A percentile compares a stretch with the other conserved stretches of the same genome.
phyloP scores from a whole-genome alignment of 1,140 invertebrate genomes.

The Leptopilina clavipes region DNA sequence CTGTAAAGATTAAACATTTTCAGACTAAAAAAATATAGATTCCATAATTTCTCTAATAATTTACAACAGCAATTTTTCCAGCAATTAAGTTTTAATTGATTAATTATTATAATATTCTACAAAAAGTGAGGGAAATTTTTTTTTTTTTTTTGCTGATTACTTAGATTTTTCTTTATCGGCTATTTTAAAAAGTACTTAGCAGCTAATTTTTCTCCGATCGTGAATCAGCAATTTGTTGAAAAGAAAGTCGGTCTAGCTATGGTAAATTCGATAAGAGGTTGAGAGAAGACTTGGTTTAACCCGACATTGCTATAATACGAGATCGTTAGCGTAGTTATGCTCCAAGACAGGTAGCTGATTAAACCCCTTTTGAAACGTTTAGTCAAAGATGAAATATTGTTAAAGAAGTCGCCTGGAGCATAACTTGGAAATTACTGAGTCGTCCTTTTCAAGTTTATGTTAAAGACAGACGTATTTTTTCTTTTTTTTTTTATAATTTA shows the following conservation, averaged over 20 bases:
- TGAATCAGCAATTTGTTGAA: slow-evolving; percentile 28
- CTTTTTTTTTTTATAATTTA: background rate
- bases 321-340: slow-evolving; percentile 34
- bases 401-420: slow-evolving; percentile 54
- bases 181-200: slow-evolving; percentile 20
- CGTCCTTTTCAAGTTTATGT: background rate
- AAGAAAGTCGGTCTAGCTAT: slow-evolving; percentile 17
- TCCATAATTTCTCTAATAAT: too few species aligned
- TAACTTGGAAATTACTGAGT: slow-evolving; percentile 37
- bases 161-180: background rate
- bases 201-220: slow-evolving; percentile 16
- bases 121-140: background rate
- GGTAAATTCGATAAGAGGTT: slow-evolving; percentile 26
- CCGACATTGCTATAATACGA: slow-evolving; percentile 40
- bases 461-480: background rate
- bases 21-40: too few species aligned
- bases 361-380: slow-evolving; percentile 66
- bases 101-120: background rate
- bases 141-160: background rate
- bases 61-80: too few species aligned
- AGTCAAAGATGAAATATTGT: slow-evolving; percentile 57
- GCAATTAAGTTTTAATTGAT: background rate
- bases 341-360: slow-evolving; percentile 58
- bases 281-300: slow-evolving; percentile 6
- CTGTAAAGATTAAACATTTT: too few species aligned